phyloP scores from a whole-genome alignment of 2,888 invertebrate genomes.

The Protodeltote pygarga region DNA sequence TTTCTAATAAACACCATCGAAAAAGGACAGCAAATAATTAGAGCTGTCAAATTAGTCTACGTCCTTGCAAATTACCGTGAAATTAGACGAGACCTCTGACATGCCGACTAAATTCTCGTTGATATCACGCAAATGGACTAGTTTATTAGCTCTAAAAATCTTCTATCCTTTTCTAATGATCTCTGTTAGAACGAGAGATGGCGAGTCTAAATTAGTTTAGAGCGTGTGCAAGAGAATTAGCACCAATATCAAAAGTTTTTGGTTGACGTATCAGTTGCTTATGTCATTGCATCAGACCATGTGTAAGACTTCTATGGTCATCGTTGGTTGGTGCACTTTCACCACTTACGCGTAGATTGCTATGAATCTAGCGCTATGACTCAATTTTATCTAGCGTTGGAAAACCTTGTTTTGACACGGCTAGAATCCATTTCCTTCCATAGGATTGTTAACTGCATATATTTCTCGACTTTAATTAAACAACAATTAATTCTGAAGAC shows the following conservation, averaged over 20 bases:
- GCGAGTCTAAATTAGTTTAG: too few relatives aligned
- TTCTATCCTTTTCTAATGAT: too few relatives aligned
- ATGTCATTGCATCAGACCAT: slow-evolving; percentile 6
- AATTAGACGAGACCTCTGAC: too few relatives aligned
- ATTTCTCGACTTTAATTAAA: slow-evolving; percentile 17
- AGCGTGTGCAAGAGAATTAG: too few relatives aligned
- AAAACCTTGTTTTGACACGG: slow-evolving; percentile 26
- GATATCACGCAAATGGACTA: too few relatives aligned
- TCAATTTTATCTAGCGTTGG: slow-evolving; percentile 13
- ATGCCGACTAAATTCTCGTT: too few relatives aligned
- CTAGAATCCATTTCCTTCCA: neutral
- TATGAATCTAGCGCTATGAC: slow-evolving; percentile 9
- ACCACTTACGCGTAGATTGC: slow-evolving; percentile 18
- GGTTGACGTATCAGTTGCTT: slow-evolving; percentile 1
- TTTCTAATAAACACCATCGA: too few relatives aligned
- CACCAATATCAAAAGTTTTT: neutral
- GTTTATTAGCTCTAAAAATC: too few relatives aligned
- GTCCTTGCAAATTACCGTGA: too few relatives aligned
- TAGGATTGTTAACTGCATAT: slow-evolving; percentile 7
- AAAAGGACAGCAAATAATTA: too few relatives aligned
- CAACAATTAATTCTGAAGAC: slow-evolving; percentile 23
- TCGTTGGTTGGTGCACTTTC: slow-evolving; percentile 26
- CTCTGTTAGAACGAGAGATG: too few relatives aligned
- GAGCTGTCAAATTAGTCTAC: too few relatives aligned
- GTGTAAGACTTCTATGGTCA: neutral